Conservation (phyloP, 2,888 invertebrate genomes). For the Erebia palarica region DNA sequence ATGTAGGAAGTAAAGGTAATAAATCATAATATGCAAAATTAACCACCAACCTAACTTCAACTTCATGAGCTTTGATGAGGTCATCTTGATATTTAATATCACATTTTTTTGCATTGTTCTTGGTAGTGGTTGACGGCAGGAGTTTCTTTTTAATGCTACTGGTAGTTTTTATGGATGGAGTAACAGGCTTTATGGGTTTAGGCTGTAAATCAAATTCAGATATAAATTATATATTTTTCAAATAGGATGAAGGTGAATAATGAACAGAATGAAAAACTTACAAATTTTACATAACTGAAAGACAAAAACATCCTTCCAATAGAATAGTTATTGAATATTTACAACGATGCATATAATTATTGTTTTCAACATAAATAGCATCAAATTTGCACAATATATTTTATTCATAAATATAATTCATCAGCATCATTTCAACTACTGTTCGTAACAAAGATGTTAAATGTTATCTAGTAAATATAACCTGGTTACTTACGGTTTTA, state of each 20-base stretch:
- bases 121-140: conserved; percentile 41
- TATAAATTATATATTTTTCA: neutral
- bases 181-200: conserved; percentile 55
- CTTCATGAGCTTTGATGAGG: conserved; percentile 69
- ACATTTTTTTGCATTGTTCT: conserved; percentile 45
- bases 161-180: conserved; percentile 45
- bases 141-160: conserved; percentile 54
- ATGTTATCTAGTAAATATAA: neutral
- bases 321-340: too few relatives aligned
- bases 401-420: too few relatives aligned
- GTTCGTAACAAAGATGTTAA: neutral
- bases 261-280: too few relatives aligned
- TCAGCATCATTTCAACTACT: too few relatives aligned
- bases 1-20: too few relatives aligned
- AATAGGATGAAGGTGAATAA: too few relatives aligned
- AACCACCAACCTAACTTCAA: conserved; percentile 66
- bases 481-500: conserved; percentile 60
- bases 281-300: too few relatives aligned
- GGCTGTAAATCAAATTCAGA: conserved; percentile 52
- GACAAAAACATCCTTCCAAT: too few relatives aligned
- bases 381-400: too few relatives aligned
- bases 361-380: too few relatives aligned
- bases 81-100: conserved; percentile 56
- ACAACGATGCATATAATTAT: too few relatives aligned
- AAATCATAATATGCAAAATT: neutral